These are phyloP conservation scores for Pristionchus maxplancki DNA, from an alignment of 2,888 invertebrate species.

Conservation along the genomic window DNA sequence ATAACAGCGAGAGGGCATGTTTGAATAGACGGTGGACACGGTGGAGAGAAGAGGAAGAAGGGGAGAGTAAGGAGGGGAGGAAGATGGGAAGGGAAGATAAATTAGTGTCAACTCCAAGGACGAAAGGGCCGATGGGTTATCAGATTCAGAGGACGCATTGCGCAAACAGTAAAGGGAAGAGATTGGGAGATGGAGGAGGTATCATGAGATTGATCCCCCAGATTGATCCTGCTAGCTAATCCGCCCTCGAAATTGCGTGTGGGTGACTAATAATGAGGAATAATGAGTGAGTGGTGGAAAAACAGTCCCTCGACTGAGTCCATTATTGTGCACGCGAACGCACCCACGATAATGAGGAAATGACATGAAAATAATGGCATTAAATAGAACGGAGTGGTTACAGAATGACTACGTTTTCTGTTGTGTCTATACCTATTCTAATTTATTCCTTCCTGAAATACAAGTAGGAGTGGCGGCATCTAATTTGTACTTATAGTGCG, in stretches of 20 bases:
- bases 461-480: not conserved
- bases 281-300: not conserved
- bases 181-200: not conserved
- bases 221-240: not conserved
- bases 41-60: not conserved
- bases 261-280: not conserved
- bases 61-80: not conserved
- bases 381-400: too few species aligned
- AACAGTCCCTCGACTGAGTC: not conserved
- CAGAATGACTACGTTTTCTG: too few species aligned
- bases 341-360: not conserved
- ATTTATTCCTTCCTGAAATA: not conserved
- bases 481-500: not conserved
- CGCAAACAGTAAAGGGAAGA: conserved; percentile 7
- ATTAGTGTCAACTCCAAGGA: conserved; percentile 18
- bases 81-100: conserved; percentile 32
- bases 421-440: too few species aligned
- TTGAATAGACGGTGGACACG: conserved; percentile 26
- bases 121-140: not conserved
- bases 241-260: not conserved
- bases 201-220: not conserved
- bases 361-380: not conserved
- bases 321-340: not conserved
- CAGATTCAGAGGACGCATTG: conserved; percentile 22
- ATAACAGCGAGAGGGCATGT: conserved; percentile 41